Base-by-base conservation (phyloP, 2,113 vertebrate species). In the Fulica atra region DNA sequence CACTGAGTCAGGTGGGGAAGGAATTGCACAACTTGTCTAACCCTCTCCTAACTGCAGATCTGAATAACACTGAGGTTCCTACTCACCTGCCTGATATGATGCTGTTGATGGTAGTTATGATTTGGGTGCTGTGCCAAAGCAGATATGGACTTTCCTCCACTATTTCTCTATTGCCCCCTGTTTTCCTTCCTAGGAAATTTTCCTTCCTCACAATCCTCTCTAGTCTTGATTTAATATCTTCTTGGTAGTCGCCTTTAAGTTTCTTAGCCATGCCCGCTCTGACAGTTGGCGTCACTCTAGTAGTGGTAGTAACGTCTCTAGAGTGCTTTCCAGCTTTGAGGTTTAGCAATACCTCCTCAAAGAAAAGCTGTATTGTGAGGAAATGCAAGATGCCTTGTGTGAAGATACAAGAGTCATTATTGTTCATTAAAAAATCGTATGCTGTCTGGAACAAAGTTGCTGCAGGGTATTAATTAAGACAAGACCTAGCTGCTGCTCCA, bases 361-460 rank as follows among this genome's bases (percentile, higher is more conserved):
- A 92, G 69, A 93, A 84, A 84, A 93, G 61, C 17, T 77, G 31
- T 69, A 53, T 61, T 89, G 74, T 82, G 56, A 91, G 60, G 60
- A 82, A 94, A 82, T 72, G 80, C 51, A 70, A 35, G 26, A n/a
- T 90, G 42, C 23, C 79, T 87, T 60, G 21, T 51, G 35, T 84
- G 36, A 74, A 95, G 74, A 85, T 86, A 35, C 0, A 2, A 63
- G 73, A 79, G n/a, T 93, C 42, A 60, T 92, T 86, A 88, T 31
- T 84, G 50, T 74, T 91, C 66, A 78, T 60, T 73, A 91, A 88
- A 95, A 87, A 86, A 51, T 44, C 91, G 84, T 64, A 83, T 35
- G 26, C 73, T 29, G 66, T 85, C 95, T 96, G 85, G 85, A 94
- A 85, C 70, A 82, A 77, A 92, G 69, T 72, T 91, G 89, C 89